A percentile compares a stretch with the other conserved stretches of the same genome.
These are phyloP conservation scores for Eupristina koningsbergeri DNA, from an alignment of 1,140 invertebrate species.

Conservation along the genomic window DNA sequence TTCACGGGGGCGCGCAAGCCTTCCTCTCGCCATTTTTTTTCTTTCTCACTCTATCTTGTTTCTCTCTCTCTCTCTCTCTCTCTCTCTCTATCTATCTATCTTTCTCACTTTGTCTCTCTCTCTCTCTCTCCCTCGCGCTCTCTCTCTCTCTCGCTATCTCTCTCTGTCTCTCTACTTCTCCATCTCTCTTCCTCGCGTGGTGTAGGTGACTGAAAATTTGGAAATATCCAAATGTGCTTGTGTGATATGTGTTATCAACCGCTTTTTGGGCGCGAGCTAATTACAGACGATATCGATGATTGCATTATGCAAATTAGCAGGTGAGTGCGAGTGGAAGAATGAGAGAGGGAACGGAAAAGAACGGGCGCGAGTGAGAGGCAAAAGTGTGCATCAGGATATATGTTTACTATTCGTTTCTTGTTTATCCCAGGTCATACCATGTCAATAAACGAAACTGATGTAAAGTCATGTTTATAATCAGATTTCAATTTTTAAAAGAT, in stretches of 20 bases:
- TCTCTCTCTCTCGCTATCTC: no score
- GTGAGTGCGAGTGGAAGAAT: not conserved
- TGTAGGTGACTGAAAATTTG: no score
- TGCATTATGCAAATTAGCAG: not conserved
- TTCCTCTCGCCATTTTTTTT: slow-evolving; percentile 35
- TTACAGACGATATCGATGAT: not conserved
- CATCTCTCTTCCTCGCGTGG: no score
- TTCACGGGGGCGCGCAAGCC: slow-evolving; percentile 23
- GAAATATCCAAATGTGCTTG: no score
- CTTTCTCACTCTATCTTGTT: slow-evolving; percentile 28
- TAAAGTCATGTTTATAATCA: not conserved
- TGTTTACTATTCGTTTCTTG: slow-evolving; percentile 16
- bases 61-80: not conserved
- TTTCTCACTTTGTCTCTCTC: no score
- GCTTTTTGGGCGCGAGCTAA: not conserved
- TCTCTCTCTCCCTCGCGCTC: no score
- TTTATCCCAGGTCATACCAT: not conserved
- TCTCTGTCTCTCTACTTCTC: no score
- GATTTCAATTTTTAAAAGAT: not conserved
- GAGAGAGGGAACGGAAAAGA: not conserved
- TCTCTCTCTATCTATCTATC: no score
- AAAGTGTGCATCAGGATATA: not conserved
- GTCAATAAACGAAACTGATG: not conserved
- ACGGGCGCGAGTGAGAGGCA: not conserved
- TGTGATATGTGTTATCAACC: no score